Base-by-base conservation (phyloP, 2,113 vertebrate genomes). In the Dolichallabes microphthalmus region DNA sequence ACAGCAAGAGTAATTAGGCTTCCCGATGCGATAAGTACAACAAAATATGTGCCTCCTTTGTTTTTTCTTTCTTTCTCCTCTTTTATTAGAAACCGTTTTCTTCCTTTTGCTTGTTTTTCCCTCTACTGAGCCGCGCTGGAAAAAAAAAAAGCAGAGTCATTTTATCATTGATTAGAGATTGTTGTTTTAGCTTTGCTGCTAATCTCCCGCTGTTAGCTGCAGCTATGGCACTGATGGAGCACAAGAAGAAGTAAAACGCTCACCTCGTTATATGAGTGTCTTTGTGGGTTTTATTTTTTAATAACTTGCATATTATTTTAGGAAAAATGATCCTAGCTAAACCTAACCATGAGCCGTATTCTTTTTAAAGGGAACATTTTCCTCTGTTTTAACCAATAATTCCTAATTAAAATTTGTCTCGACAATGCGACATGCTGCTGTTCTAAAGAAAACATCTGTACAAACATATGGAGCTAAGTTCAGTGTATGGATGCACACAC, bases 161-260 rank as follows among this genome's bases (percentile, higher is more conserved):
- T 90, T 52, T 61, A 83, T 57, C 81, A 85, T 76, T 89, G 92
- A 91, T 92, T 90, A 84, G 82, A 83, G 86, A 84, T 19, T 77
- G 75, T 76, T 87, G 88, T 86, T 82, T 83, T 76, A 84, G 88
- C 80, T 89, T 58, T 58, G 76, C 71, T 82, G 86, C 85, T 87
- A 88, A 90, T 87, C 87, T 76, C 89, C 90, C 90, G 85, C 93
- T 90, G 92, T 90, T 86, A 89, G 83, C 83, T 52, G 82, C 69
- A 74, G 83, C 89, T 85, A 85, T 55, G 64, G 74, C 82, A 86
- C 81, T 78, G 61, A 83, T 68, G 66, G 39, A 1, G 25, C 45
- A 30, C 74, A 50, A 27, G 19, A 15, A 53, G 15, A 27, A 55
- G 0, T 17, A 22, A 45, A 66, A 82, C 17, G 20, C 32, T 39